A percentile compares a stretch with the other conserved stretches of the same genome.
Conservation (phyloP, 2,113 vertebrate species). For the Phylloscopus whistleri region DNA sequence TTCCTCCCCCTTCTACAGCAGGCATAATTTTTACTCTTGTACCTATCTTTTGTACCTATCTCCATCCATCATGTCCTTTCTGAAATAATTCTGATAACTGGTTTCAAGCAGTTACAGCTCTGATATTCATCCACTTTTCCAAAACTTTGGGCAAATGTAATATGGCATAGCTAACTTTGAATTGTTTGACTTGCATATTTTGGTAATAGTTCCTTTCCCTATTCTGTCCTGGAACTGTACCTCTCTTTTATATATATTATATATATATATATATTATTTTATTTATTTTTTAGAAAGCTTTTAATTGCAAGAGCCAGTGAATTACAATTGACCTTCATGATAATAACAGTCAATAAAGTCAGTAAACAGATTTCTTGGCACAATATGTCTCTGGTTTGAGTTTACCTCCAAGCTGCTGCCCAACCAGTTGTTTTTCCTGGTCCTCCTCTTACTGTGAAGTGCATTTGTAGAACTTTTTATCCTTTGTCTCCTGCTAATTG, state of each 20-base stretch:
- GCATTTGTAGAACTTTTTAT: not conserved
- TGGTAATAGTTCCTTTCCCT: not conserved
- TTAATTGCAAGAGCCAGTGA: not conserved
- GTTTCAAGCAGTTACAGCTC: not conserved
- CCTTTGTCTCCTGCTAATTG: not conserved
- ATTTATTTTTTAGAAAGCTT: not conserved
- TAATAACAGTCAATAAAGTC: not conserved
- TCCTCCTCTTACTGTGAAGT: not conserved
- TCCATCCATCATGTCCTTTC: not conserved
- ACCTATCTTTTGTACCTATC: not conserved
- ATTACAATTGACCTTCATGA: not conserved
- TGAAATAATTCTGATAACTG: not conserved
- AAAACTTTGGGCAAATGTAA: not conserved
- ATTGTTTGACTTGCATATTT: not conserved
- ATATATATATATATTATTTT: not conserved
- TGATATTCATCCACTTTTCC: not conserved
- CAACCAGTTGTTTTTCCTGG: not conserved
- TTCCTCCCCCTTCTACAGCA: not conserved
- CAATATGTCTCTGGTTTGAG: not conserved
- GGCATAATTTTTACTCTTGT: not conserved
- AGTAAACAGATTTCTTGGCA: not conserved
- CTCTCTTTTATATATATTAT: not conserved
- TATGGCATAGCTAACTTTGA: not conserved
- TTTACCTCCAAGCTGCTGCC: not conserved
- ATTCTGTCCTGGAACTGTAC: not conserved